Conservation (phyloP, 2,113 vertebrate species). For the Triplophysa tibetana region DNA sequence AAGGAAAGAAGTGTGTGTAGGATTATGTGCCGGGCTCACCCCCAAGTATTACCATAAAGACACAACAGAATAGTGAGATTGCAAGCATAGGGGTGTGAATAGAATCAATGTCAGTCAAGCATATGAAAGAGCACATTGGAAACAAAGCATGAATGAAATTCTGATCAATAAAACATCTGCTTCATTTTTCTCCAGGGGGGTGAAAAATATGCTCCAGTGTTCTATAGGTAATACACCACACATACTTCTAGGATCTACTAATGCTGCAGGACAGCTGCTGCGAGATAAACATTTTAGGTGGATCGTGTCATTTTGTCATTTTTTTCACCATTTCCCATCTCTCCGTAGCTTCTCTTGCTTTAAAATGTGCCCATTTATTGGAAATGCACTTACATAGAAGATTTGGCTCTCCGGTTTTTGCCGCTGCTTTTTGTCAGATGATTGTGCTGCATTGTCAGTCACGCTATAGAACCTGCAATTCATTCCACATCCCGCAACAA, state of each 20-base stretch:
- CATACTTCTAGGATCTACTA: neutral
- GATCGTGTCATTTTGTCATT: constrained; percentile 14
- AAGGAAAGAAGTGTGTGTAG: no score
- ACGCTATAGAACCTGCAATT: constrained; percentile 44
- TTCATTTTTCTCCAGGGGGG: neutral
- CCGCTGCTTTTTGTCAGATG: constrained; percentile 43
- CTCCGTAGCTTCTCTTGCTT: constrained; percentile 26
- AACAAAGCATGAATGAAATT: constrained; percentile 10
- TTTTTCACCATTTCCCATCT: constrained; percentile 28
- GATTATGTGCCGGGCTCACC: neutral
- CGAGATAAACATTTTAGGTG: constrained; percentile 21
- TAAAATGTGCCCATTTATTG: constrained; percentile 40
- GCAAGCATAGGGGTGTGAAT: neutral
- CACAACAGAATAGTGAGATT: neutral
- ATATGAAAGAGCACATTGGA: constrained; percentile 14
- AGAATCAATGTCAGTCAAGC: neutral
- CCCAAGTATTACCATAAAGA: neutral
- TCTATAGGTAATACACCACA: neutral
- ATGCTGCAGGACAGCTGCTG: neutral
- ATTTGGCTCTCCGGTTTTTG: constrained; percentile 13
- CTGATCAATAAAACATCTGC: constrained; percentile 41
- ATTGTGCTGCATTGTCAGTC: constrained; percentile 43
- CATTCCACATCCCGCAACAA: constrained; percentile 33
- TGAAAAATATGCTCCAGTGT: neutral
- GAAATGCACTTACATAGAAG: constrained; percentile 34